Percentiles rank a stretch among this genome's conserved stretches.
phyloP scores from a whole-genome alignment of 2,797 vertebrate genomes.

The Brachymystax lenok region DNA sequence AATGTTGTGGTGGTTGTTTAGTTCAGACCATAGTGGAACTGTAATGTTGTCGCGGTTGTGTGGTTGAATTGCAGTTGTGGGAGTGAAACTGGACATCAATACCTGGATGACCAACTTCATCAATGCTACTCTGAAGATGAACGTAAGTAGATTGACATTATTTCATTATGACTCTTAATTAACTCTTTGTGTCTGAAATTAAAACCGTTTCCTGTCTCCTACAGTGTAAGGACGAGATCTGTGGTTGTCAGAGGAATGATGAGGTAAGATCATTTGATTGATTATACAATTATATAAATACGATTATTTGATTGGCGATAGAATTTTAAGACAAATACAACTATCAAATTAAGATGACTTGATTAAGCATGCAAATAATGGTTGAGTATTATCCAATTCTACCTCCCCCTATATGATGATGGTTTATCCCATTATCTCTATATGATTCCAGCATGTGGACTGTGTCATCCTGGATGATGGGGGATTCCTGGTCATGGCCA shows the following conservation, averaged over 20 bases:
- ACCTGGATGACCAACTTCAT: conserved; percentile 91
- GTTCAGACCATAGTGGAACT: no score
- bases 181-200: neutral
- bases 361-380: neutral
- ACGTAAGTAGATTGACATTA: conserved; percentile 75
- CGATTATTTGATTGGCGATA: neutral
- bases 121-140: conserved; percentile 81
- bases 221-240: conserved; percentile 91
- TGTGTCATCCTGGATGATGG: conserved; percentile 95
- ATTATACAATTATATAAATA: neutral
- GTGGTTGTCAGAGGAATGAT: conserved; percentile 88
- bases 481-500: conserved; percentile 96
- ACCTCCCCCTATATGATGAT: neutral
- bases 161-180: neutral
- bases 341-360: neutral
- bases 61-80: conserved; percentile 83
- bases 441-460: conserved; percentile 83
- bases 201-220: conserved; percentile 51
- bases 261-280: conserved; percentile 72
- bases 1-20: no score
- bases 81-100: conserved; percentile 87
- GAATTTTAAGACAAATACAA: neutral
- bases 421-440: neutral
- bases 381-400: no score
- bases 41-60: no score